Evolutionary conservation across 2,113 vertebrate species (phyloP).

Genomic region (Rhabdornis inornatus): DNA sequence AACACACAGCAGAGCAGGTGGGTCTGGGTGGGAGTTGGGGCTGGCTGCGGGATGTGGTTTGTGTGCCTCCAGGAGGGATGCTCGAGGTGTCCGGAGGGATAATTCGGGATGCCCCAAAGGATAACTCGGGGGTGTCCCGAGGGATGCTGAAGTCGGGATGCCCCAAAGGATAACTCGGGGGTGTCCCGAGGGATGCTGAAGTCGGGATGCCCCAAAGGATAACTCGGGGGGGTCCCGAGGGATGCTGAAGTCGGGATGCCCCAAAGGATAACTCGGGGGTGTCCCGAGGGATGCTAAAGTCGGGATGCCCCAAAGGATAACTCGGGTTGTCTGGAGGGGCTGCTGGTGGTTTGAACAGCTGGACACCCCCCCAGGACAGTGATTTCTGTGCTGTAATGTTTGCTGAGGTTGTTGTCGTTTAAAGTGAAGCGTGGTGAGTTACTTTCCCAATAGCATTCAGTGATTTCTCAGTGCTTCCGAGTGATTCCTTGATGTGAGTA

Average conservation of each 20-base stretch:
- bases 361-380: fast-evolving
- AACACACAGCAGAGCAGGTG: not conserved
- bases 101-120: too few species aligned
- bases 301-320: not conserved
- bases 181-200: not conserved
- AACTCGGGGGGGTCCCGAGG: too few species aligned
- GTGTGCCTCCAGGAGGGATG: not conserved
- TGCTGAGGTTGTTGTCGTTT: not conserved
- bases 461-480: not conserved
- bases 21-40: not conserved
- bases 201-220: not conserved
- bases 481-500: fast-evolving
- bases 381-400: not conserved
- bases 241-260: not conserved
- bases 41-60: not conserved
- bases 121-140: too few species aligned
- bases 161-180: too few species aligned
- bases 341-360: not conserved
- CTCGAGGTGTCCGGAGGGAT: too few species aligned
- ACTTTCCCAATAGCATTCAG: fast-evolving
- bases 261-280: not conserved
- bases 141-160: too few species aligned
- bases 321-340: fast-evolving
- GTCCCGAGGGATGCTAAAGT: not conserved
- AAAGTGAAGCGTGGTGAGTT: not conserved